These are phyloP conservation scores for Hozukius guyotensis DNA, from an alignment of 2,797 vertebrate genomes.

Conservation along the genomic window DNA sequence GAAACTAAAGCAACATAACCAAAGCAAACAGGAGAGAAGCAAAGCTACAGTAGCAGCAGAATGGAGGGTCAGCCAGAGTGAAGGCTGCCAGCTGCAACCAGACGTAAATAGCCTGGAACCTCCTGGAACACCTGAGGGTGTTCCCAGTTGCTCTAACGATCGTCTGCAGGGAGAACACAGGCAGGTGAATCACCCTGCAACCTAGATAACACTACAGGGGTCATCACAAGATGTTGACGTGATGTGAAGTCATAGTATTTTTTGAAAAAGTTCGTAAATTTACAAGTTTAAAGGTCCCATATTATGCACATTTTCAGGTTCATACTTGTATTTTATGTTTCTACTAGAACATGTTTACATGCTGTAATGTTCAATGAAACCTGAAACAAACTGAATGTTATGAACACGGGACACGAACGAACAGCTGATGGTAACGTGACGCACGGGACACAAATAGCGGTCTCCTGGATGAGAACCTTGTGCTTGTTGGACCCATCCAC, in stretches of 20 bases:
- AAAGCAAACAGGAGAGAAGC: neutral
- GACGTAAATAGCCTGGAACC: neutral
- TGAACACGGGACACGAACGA: no score
- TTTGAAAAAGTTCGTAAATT: neutral
- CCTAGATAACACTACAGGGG: neutral
- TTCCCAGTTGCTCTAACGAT: neutral
- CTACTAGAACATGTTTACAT: no score
- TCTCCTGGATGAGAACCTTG: no score
- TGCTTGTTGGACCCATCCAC: no score
- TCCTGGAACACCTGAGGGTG: neutral
- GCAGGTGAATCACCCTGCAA: neutral
- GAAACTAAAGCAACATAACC: neutral
- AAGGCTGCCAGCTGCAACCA: neutral
- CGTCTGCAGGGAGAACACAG: neutral
- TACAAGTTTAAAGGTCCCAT: neutral
- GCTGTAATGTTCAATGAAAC: no score
- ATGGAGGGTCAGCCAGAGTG: neutral
- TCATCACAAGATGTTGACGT: neutral
- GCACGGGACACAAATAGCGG: no score
- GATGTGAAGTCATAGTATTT: neutral
- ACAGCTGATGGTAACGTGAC: no score
- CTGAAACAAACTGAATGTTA: no score
- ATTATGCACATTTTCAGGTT: no score
- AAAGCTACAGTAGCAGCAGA: neutral
- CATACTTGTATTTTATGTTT: no score